phyloP scores from a whole-genome alignment of 1,140 invertebrate genomes.

The Trinorchestia longiramus region DNA sequence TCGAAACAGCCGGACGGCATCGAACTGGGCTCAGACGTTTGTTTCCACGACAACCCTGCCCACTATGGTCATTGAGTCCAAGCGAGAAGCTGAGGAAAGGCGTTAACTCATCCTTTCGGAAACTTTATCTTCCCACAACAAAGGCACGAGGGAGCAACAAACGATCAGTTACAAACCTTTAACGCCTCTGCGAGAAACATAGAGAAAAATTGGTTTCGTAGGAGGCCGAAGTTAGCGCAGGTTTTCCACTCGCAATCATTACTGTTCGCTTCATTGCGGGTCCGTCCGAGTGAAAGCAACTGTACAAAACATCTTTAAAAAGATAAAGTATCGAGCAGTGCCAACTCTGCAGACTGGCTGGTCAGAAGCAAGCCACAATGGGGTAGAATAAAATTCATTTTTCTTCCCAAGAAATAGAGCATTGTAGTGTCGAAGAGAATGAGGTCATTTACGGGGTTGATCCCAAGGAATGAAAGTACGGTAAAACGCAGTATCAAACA shows the following conservation, averaged over 20 bases:
- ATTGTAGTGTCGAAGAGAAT: background rate
- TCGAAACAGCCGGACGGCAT: background rate
- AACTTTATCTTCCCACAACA: constrained; percentile 42
- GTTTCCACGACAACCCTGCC: background rate
- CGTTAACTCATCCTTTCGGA: constrained; percentile 6
- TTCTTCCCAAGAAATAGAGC: background rate
- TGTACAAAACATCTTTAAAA: constrained; percentile 24
- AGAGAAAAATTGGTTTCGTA: constrained; percentile 47
- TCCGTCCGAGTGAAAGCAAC: constrained; percentile 16
- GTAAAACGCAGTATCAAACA: background rate
- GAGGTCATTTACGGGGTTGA: background rate
- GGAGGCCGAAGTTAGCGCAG: background rate
- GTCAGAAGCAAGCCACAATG: background rate
- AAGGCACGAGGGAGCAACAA: constrained; percentile 41
- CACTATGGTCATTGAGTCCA: background rate
- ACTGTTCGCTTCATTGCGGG: constrained; percentile 13
- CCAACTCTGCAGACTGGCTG: background rate
- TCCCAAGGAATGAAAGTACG: background rate
- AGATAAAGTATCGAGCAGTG: constrained; percentile 30
- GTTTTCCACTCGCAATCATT: constrained; percentile 11
- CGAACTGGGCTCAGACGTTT: background rate
- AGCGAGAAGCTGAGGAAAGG: background rate
- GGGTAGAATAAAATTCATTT: constrained; percentile 29
- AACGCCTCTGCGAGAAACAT: constrained; percentile 26
- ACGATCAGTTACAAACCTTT: constrained; percentile 52